A percentile compares a stretch with the other conserved stretches of the same genome.
phyloP scores from a whole-genome alignment of 2,888 invertebrate species.

The Adelognathus sp. region DNA sequence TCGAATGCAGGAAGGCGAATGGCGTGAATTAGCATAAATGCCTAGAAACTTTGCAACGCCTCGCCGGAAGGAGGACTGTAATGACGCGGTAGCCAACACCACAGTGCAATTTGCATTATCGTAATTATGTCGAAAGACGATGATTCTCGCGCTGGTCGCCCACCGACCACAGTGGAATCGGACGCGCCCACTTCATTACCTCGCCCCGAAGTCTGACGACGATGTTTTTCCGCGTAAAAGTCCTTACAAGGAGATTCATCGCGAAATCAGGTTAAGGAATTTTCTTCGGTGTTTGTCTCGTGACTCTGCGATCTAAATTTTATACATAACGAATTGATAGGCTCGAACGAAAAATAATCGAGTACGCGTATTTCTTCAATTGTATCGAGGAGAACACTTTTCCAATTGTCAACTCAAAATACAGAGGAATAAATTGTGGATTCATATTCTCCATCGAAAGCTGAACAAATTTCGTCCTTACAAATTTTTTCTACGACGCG shows the following conservation, averaged over 20 bases:
- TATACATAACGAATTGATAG: not conserved
- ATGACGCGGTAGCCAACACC: slow-evolving; percentile 44
- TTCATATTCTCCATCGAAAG: too few species aligned
- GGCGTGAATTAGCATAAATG: slow-evolving; percentile 21
- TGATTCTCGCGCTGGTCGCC: slow-evolving; percentile 40
- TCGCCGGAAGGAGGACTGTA: slow-evolving; percentile 47
- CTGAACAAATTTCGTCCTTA: too few species aligned
- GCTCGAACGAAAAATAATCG: too few species aligned
- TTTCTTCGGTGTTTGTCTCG: slow-evolving; percentile 24
- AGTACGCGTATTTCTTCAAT: too few species aligned
- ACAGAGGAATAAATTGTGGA: too few species aligned
- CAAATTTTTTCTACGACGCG: too few species aligned
- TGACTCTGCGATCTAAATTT: not conserved
- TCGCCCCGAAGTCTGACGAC: slow-evolving; percentile 43
- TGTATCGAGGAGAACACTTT: too few species aligned
- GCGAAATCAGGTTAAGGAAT: slow-evolving; percentile 50
- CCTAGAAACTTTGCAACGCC: slow-evolving; percentile 13
- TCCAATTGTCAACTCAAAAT: too few species aligned
- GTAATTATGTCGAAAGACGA: slow-evolving; percentile 55
- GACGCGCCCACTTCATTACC: slow-evolving; percentile 48
- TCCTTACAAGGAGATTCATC: slow-evolving; percentile 64
- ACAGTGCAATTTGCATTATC: slow-evolving; percentile 49
- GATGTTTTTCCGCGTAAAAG: slow-evolving; percentile 59
- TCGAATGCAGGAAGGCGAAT: slow-evolving; percentile 24
- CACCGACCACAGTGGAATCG: slow-evolving; percentile 39